phyloP scores from a whole-genome alignment of 2,888 invertebrate genomes.

The Drosophila quinaria region DNA sequence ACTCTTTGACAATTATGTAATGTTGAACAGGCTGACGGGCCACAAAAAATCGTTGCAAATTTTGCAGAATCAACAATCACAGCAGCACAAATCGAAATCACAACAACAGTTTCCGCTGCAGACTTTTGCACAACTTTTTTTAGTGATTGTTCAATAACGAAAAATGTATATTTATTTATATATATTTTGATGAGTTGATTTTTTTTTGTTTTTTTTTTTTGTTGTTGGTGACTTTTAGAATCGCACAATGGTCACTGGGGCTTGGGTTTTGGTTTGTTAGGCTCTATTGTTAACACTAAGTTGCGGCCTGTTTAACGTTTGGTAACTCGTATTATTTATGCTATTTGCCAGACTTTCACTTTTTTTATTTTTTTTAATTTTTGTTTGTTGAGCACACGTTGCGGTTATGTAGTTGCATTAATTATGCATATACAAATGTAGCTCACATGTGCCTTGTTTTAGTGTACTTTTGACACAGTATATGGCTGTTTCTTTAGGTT shows the following conservation, averaged over 20 bases:
- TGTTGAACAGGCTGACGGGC: conserved; percentile 36
- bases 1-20: conserved; percentile 78
- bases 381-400: conserved; percentile 11
- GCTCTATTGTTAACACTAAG: conserved; percentile 43
- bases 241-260: conserved; percentile 73
- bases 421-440: conserved; percentile 3
- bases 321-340: conserved; percentile 46
- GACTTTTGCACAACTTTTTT: conserved; percentile 64
- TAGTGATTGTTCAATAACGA: conserved; percentile 54
- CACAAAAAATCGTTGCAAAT: conserved; percentile 24
- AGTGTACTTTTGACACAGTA: conserved; percentile 32
- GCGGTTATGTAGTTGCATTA: conserved; percentile 53
- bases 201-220: conserved; percentile 30
- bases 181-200: conserved; percentile 40
- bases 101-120: conserved; percentile 60
- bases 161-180: conserved; percentile 36
- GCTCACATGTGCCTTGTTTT: conserved; percentile 31
- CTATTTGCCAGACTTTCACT: conserved; percentile 59
- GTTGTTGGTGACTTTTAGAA: conserved; percentile 57
- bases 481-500: background rate
- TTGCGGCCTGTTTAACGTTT: conserved; percentile 60
- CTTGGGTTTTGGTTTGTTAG: conserved; percentile 53
- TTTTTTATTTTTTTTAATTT: conserved; percentile 51
- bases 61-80: conserved; percentile 71
- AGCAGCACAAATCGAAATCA: conserved; percentile 25